These are phyloP conservation scores for Gallirallus australis DNA, from an alignment of 2,797 vertebrate genomes.

Conservation along the genomic window DNA sequence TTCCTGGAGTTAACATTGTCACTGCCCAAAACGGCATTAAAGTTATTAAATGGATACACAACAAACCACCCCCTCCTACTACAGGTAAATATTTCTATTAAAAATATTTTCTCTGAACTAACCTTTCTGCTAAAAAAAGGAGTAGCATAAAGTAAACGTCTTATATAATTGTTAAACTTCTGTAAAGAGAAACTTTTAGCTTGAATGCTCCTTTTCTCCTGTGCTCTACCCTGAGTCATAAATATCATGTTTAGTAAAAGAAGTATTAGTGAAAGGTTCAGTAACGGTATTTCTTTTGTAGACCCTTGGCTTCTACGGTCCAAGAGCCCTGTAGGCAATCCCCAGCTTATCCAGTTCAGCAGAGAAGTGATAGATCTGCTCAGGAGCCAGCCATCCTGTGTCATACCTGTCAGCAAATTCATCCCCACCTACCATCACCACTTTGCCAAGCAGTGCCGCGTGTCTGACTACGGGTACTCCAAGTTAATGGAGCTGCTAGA, in stretches of 20 bases:
- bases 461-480: constrained; percentile 96
- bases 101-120: background rate
- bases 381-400: constrained; percentile 90
- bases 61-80: constrained; percentile 91
- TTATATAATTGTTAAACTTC: background rate
- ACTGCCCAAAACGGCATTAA: constrained; percentile 96
- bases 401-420: constrained; percentile 92
- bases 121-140: background rate
- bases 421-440: constrained; percentile 97
- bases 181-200: background rate
- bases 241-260: background rate
- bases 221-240: background rate
- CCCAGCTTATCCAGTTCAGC: constrained; percentile 97
- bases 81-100: constrained; percentile 79
- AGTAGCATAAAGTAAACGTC: background rate
- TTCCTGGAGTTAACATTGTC: constrained; percentile 93
- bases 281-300: background rate
- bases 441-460: constrained; percentile 97
- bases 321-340: constrained; percentile 96
- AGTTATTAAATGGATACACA: constrained; percentile 97
- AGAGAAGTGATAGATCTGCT: constrained; percentile 95
- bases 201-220: background rate
- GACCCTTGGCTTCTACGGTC: constrained; percentile 95
- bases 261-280: background rate
- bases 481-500: constrained; percentile 95